phyloP scores from a whole-genome alignment of 2,797 vertebrate species.

The Gadopsis bispinosus region DNA sequence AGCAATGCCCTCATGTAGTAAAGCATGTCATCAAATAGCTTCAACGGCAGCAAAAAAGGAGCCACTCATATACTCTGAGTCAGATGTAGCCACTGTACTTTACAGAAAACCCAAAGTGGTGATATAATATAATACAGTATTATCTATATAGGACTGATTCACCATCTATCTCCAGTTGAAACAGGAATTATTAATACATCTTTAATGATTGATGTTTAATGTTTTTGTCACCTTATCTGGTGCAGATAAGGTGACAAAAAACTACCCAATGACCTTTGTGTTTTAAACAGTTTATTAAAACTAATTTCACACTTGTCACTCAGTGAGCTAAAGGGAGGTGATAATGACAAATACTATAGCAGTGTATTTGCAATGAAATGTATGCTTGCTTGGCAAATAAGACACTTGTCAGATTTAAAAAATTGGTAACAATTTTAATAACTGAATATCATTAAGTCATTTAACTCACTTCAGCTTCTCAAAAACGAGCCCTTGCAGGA shows the following conservation, averaged over 20 bases:
- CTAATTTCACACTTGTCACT: background rate
- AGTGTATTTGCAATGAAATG: background rate
- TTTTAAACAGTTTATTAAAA: background rate
- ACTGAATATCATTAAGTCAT: background rate
- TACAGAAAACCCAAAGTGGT: background rate
- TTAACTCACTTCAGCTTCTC: background rate
- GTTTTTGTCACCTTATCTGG: too few relatives aligned
- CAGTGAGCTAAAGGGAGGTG: background rate
- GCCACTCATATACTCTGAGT: background rate
- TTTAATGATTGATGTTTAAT: background rate
- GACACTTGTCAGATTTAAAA: background rate
- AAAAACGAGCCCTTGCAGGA: background rate
- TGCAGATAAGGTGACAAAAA: background rate
- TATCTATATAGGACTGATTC: background rate
- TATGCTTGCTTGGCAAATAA: background rate
- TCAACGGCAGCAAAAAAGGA: background rate
- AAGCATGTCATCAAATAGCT: constrained; percentile 4
- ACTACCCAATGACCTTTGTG: background rate
- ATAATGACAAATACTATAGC: background rate
- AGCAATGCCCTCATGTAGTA: background rate
- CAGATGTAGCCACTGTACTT: background rate
- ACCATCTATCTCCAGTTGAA: background rate
- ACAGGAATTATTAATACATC: background rate
- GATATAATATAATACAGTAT: background rate
- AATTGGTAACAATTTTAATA: background rate